Evolutionary conservation across 2,888 invertebrate species (phyloP).

Genomic region (Dynastes tityus): DNA sequence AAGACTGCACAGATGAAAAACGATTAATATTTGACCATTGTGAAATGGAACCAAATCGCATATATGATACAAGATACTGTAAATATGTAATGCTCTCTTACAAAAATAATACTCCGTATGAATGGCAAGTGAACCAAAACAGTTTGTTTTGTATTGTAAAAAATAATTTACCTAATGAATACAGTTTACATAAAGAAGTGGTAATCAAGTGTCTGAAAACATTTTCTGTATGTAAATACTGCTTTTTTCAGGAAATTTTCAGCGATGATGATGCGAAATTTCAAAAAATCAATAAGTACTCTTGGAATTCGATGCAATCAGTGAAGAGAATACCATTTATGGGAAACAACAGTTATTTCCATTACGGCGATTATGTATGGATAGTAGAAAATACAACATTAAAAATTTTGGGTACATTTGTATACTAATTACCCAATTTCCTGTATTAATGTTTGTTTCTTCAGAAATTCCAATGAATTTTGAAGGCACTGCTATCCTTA

Average conservation of each 20-base stretch:
- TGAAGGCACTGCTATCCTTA: conserved; percentile 64
- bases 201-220: conserved; percentile 4
- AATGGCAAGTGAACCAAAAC: conserved; percentile 67
- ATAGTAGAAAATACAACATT: conserved; percentile 56
- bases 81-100: conserved; percentile 73
- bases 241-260: conserved; percentile 59
- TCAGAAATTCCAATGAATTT: conserved; percentile 66
- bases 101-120: conserved; percentile 72
- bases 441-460: conserved; percentile 8
- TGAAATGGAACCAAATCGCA: conserved; percentile 65
- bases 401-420: conserved; percentile 59
- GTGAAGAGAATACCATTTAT: not conserved
- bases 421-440: not conserved
- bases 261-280: conserved; percentile 55
- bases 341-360: conserved; percentile 47
- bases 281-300: conserved; percentile 54
- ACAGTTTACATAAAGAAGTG: conserved; percentile 60
- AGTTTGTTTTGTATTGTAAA: conserved; percentile 76
- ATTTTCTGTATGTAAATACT: not conserved
- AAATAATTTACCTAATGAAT: conserved; percentile 73
- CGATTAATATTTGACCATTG: conserved; percentile 77
- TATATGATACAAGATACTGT: conserved; percentile 71
- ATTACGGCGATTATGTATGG: conserved; percentile 59
- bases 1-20: conserved; percentile 79
- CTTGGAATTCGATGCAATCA: conserved; percentile 45